A percentile compares a stretch with the other conserved stretches of the same genome.
These are phyloP conservation scores for Nymphalis c-album DNA, from an alignment of 2,888 invertebrate species.

Conservation along the genomic window DNA sequence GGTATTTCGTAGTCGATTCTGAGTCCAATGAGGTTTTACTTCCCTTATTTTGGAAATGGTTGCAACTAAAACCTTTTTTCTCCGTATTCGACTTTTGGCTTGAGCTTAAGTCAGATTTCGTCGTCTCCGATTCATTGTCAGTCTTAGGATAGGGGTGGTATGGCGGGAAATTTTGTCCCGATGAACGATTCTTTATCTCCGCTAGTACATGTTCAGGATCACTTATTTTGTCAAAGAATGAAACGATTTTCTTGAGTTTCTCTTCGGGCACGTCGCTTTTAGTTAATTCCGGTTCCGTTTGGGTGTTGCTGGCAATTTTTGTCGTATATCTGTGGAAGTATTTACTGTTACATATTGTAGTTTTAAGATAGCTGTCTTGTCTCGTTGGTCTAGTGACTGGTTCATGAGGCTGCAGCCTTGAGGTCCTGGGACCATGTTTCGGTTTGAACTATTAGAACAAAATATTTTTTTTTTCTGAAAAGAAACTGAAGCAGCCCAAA, in stretches of 20 bases:
- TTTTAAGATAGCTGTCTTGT: neutral
- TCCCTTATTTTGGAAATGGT: slow-evolving; percentile 41
- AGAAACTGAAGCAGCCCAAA: too few relatives aligned
- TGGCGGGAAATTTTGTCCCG: slow-evolving; percentile 51
- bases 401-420: too few relatives aligned
- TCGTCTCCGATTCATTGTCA: slow-evolving; percentile 32
- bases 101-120: slow-evolving; percentile 31
- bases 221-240: slow-evolving; percentile 68
- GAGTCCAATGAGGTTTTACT: slow-evolving; percentile 38
- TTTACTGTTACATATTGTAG: neutral
- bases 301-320: slow-evolving; percentile 56
- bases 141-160: slow-evolving; percentile 32
- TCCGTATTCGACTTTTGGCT: slow-evolving; percentile 39
- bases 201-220: slow-evolving; percentile 55
- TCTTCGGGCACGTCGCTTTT: slow-evolving; percentile 57
- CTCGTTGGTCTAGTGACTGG: too few relatives aligned
- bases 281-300: slow-evolving; percentile 57
- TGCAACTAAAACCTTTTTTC: slow-evolving; percentile 54
- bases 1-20: slow-evolving; percentile 42
- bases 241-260: slow-evolving; percentile 71
- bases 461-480: too few relatives aligned
- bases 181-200: slow-evolving; percentile 52
- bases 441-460: too few relatives aligned
- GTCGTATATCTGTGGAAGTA: slow-evolving; percentile 26
- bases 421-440: too few relatives aligned